phyloP scores from a whole-genome alignment of 2,888 invertebrate species.

The Ecliptopera silaceata region DNA sequence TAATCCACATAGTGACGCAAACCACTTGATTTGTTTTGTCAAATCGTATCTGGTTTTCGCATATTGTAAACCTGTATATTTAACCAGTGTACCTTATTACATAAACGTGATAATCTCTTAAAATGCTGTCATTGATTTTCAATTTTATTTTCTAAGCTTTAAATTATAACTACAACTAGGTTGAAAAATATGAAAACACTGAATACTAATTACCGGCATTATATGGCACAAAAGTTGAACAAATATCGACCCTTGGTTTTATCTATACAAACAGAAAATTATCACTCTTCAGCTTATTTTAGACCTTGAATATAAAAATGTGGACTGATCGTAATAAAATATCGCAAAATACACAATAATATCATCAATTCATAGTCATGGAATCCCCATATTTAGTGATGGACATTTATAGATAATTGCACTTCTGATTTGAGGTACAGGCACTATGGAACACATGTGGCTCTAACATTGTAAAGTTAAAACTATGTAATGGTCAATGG shows the following conservation, averaged over 20 bases:
- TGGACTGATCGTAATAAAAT: neutral
- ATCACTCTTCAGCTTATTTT: neutral
- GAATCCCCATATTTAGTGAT: slow-evolving; percentile 28
- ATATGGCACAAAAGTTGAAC: slow-evolving; percentile 19
- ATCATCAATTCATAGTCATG: slow-evolving; percentile 23
- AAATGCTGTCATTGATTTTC: no score
- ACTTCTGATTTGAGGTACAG: slow-evolving; percentile 55
- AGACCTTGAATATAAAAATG: neutral
- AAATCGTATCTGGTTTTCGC: no score
- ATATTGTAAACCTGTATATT: no score
- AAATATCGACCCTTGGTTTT: neutral
- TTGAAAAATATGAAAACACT: neutral
- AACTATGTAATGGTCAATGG: no score
- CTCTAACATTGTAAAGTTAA: neutral
- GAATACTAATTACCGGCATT: neutral
- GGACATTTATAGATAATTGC: slow-evolving; percentile 57
- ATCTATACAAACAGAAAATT: neutral
- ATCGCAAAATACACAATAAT: neutral
- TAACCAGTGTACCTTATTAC: no score
- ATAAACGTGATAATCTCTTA: no score
- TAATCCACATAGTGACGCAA: no score
- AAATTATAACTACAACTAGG: neutral
- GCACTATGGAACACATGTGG: neutral
- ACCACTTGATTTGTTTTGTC: no score
- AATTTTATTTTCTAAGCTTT: no score